Base-by-base conservation (phyloP, 1,140 invertebrate genomes). In the Coenobita brevimanus region DNA sequence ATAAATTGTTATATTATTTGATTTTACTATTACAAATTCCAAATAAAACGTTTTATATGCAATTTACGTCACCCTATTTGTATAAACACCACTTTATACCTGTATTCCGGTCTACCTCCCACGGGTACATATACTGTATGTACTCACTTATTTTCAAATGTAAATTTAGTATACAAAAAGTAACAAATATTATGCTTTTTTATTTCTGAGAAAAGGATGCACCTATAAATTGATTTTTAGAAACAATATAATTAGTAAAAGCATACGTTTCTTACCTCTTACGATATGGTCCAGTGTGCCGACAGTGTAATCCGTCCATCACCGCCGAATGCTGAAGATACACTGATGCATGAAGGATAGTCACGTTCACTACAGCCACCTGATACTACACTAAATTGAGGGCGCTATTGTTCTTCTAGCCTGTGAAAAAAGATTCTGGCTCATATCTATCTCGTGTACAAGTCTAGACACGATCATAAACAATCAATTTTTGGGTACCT, bases 91-190 rank as follows among this genome's bases (percentile, higher is more conserved):
- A 64, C 21, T 64, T 64, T 64, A 64, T 21, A 64, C 62, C 3
- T 64, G 62, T 64, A 24, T n/a, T 30, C 62, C 62, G 62, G 21
- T n/a, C 62, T 64, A 64, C 62, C 62, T 30, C 21, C 6, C 36
- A 73, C 21, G 4, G 6, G 21, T 73, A 73, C 36, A 33, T 30
- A 73, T n/a, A n/a, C n/a, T n/a, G n/a, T 73, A 73, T 73, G 71
- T 73, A 73, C 69, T 73, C 69, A 73, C 8, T 36, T 38, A 73
- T 38, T 73, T 73, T 73, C 69, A 73, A 73, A 73, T 73, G 69
- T 73, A 73, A 73, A 73, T 73, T 73, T 73, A 73, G 69, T 4
- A 36, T 73, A 73, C 69, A 33, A 38, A 73, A n/a, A n/a, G n/a
- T n/a, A 73, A 73, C 2, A 33, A 8, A 73, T 33, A 73, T 33